Evolutionary conservation across 2,888 invertebrate genomes (phyloP), one percentile per base, ranked within the genome.

Genomic region (Enoplolaimus lenunculus): DNA sequence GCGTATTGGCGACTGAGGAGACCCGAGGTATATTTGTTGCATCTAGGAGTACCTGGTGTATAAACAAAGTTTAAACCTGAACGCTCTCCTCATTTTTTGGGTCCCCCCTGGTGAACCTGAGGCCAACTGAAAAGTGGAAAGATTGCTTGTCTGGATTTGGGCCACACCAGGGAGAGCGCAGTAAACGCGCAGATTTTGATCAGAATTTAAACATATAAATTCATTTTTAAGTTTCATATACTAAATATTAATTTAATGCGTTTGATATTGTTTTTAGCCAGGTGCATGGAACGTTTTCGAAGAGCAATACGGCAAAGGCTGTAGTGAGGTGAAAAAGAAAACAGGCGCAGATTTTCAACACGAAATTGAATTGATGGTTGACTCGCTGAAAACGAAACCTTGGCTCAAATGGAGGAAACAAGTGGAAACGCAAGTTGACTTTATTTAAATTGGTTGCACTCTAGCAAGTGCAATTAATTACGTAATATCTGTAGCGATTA

Each of bases 1-100:
- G 95, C 97, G 69, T 97, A 93, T 84, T 98, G 97, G 97, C 87
- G 93, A 75, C 90, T 94, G 71, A 90, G 93, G 80, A 87, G 93
- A 77, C 94, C 94, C 70, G 92, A 93, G 71, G 78, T 78, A 74
- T 69, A 74, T 72, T 69, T n/a, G n/a, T n/a, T n/a, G n/a, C n/a
- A n/a, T n/a, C n/a, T n/a, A n/a, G n/a, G n/a, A n/a, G n/a, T n/a
- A n/a, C n/a, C n/a, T n/a, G n/a, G n/a, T n/a, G n/a, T n/a, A n/a
- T n/a, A n/a, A n/a, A n/a, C n/a, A n/a, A n/a, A n/a, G n/a, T n/a
- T n/a, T n/a, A n/a, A n/a, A n/a, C n/a, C n/a, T n/a, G n/a, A n/a
- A n/a, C n/a, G n/a, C n/a, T n/a, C n/a, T n/a, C n/a, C n/a, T n/a
- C n/a, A n/a, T n/a, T n/a, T n/a, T n/a, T n/a, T n/a, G n/a, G n/a